Base-by-base conservation (phyloP, 2,113 vertebrate genomes). In the Apteryx owenii region DNA sequence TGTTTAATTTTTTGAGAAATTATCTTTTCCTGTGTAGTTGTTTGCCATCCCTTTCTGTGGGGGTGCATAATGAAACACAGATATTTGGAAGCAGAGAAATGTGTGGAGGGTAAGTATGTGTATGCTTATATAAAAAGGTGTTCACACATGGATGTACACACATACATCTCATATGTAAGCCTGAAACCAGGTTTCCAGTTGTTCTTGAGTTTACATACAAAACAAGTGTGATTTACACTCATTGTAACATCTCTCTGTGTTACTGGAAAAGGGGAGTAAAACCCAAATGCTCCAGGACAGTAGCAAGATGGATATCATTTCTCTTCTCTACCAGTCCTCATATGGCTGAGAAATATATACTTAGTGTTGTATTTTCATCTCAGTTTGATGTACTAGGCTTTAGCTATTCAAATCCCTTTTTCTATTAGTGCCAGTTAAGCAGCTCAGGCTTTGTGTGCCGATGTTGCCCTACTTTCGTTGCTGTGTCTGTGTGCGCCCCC, bases 391-490 rank as follows among this genome's bases (percentile, higher is more conserved):
- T n/a, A 65, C n/a, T 21, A 61, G 86, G 28, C 71, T 90, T 87
- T 77, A 91, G 56, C 4, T 2, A 60, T 80, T 92, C 86, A 93
- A 90, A 96, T 92, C 90, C 48, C 16, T 46, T 92, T 94, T 84
- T 84, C 61, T 48, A 84, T 85, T 65, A 81, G 61, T 12, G 28
- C 13, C 28, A 81, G 53, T 23, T 90, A 93, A 93, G 90, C 83
- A 2, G n/a, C 89, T 93, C 81, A 50, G 65, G 65, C 83, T 92
- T 44, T 81, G 56, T 26, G 17, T 18, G 44, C 7, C 58, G 46
- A 36, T 28, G 38, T 26, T 87, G 89, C 70, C 86, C 90, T 94
- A 70, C 61, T 94, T 94, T 61, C 4, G 1, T 75, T 1, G 3
- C 72, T 48, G 79, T 78, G 58, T 42, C 22, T 71, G 51, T 40